Conservation (phyloP, 2,888 invertebrate species). For the Leptothorax acervorum region DNA sequence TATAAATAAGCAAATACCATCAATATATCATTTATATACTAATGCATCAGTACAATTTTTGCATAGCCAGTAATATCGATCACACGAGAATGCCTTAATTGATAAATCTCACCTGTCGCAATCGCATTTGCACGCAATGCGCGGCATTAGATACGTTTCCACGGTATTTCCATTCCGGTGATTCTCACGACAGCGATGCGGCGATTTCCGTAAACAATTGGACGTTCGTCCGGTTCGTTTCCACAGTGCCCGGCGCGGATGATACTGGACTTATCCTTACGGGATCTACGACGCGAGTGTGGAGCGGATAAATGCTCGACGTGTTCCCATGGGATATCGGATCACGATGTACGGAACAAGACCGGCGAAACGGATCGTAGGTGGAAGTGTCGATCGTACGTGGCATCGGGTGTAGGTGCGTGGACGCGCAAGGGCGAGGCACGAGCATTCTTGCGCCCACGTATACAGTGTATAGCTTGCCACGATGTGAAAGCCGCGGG, state of each 20-base stretch:
- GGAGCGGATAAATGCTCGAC: conserved; percentile 40
- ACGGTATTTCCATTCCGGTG: not conserved
- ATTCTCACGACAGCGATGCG: conserved; percentile 55
- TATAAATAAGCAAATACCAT: not conserved
- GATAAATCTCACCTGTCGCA: conserved; percentile 20
- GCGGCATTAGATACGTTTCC: conserved; percentile 6
- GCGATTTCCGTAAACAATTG: conserved; percentile 61
- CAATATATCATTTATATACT: not conserved
- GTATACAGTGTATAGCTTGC: not conserved
- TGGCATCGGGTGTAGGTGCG: conserved; percentile 36
- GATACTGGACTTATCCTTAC: conserved; percentile 38
- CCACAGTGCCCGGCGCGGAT: conserved; percentile 12
- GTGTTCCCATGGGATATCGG: conserved; percentile 59
- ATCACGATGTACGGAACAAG: conserved; percentile 41
- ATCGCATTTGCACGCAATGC: conserved; percentile 57
- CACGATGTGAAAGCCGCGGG: not conserved
- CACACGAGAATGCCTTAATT: not conserved
- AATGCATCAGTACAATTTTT: not conserved
- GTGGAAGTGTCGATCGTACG: conserved; percentile 58
- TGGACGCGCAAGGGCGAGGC: conserved; percentile 6
- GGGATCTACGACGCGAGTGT: conserved; percentile 35
- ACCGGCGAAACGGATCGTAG: conserved; percentile 56
- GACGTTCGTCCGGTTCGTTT: conserved; percentile 40
- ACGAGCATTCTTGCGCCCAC: conserved; percentile 35
- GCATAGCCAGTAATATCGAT: not conserved